phyloP scores from a whole-genome alignment of 2,797 vertebrate genomes.

The Brachymystax lenok region DNA sequence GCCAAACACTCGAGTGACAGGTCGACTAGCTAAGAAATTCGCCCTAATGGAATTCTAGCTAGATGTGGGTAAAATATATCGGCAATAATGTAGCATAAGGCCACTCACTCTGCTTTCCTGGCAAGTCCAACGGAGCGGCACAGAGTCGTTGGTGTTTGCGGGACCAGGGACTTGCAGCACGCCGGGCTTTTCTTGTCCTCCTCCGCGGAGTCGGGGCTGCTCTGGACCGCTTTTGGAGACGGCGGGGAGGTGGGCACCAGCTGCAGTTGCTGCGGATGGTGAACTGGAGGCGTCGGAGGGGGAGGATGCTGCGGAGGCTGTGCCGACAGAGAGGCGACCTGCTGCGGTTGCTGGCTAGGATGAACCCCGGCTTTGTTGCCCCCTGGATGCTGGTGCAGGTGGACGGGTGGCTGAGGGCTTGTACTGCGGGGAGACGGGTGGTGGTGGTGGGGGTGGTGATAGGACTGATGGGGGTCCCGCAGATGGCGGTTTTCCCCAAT shows the following conservation, averaged over 20 bases:
- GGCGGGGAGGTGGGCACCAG: constrained; percentile 76
- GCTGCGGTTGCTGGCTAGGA: constrained; percentile 61
- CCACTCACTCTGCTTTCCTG: constrained; percentile 92
- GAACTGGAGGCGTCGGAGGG: constrained; percentile 56
- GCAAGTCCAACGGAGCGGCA: constrained; percentile 88
- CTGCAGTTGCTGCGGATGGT: constrained; percentile 79
- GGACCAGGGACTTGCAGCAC: constrained; percentile 83
- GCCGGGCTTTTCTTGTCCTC: constrained; percentile 76
- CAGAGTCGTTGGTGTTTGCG: constrained; percentile 86
- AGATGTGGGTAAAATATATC: neutral
- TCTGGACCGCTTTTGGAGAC: constrained; percentile 62
- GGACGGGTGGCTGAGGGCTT: constrained; percentile 72
- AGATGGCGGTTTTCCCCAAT: constrained; percentile 92
- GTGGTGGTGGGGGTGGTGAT: constrained; percentile 72
- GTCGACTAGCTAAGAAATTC: neutral
- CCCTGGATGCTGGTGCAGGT: constrained; percentile 66
- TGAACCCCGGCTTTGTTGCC: constrained; percentile 60
- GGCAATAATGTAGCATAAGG: neutral
- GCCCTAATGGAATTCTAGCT: neutral
- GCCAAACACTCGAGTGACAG: too few species aligned
- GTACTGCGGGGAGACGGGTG: constrained; percentile 75
- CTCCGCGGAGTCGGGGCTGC: constrained; percentile 59
- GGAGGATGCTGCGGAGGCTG: constrained; percentile 63
- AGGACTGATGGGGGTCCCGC: constrained; percentile 84
- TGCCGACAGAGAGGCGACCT: constrained; percentile 47